phyloP scores from a whole-genome alignment of 2,797 vertebrate genomes.

The Huso huso region DNA sequence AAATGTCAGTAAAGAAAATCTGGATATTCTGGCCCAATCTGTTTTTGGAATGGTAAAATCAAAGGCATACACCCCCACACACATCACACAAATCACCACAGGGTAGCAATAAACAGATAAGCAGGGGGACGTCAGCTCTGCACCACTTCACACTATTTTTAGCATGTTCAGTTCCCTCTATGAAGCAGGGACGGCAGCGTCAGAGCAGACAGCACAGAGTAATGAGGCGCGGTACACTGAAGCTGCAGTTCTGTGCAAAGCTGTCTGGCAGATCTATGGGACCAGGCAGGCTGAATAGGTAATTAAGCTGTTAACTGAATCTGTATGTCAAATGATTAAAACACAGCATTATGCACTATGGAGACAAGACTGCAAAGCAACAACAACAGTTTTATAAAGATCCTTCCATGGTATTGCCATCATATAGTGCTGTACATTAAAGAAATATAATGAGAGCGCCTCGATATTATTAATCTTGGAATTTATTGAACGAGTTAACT shows the following conservation, averaged over 20 bases:
- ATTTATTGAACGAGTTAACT: too few relatives aligned
- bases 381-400: too few relatives aligned
- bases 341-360: neutral
- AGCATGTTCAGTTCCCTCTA: neutral
- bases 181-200: neutral
- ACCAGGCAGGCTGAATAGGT: neutral
- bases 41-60: neutral
- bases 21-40: too few relatives aligned
- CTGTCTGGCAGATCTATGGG: too few relatives aligned
- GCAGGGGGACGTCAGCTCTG: neutral
- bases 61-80: neutral
- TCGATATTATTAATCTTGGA: too few relatives aligned
- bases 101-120: neutral
- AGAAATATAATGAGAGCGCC: too few relatives aligned
- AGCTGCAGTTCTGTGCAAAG: neutral
- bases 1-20: too few relatives aligned
- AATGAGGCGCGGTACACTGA: neutral
- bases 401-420: too few relatives aligned
- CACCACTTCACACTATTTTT: neutral
- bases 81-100: neutral
- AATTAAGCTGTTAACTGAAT: conserved; percentile 1
- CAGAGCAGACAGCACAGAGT: neutral
- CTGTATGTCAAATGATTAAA: neutral
- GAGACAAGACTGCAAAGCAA: too few relatives aligned
- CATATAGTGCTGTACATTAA: too few relatives aligned